phyloP scores from a whole-genome alignment of 2,888 invertebrate species.

The Anodontia alba region DNA sequence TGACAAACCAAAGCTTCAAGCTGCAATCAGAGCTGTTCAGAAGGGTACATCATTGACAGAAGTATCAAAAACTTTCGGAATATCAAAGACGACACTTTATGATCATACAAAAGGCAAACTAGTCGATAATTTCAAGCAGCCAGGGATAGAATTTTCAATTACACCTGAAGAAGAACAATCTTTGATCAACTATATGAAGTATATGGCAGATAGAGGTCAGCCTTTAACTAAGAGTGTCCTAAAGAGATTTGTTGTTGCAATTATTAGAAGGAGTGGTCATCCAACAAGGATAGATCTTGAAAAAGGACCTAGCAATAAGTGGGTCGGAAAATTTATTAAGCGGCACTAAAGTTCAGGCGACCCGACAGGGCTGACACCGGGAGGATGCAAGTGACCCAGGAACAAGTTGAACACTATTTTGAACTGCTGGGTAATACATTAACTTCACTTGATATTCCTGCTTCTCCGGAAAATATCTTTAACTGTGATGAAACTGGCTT shows the following conservation, averaged over 20 bases:
- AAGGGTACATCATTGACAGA: too few relatives aligned
- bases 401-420: neutral
- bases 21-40: too few relatives aligned
- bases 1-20: too few relatives aligned
- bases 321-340: slow-evolving; percentile 15
- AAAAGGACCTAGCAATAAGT: slow-evolving; percentile 7
- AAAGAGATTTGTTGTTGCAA: neutral
- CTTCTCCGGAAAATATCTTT: neutral
- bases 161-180: slow-evolving; percentile 4
- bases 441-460: neutral
- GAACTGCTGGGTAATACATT: neutral
- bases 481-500: slow-evolving; percentile 11
- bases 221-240: slow-evolving; percentile 11
- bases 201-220: slow-evolving; percentile 18
- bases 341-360: neutral
- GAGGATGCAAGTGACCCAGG: neutral
- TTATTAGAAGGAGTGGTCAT: slow-evolving; percentile 17
- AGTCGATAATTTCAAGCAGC: neutral
- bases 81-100: neutral
- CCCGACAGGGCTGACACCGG: neutral
- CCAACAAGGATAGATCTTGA: slow-evolving; percentile 4
- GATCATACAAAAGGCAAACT: neutral
- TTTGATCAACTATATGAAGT: neutral
- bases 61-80: too few relatives aligned
- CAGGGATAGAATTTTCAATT: neutral